A percentile compares a stretch with the other conserved stretches of the same genome.
Conservation (phyloP, 2,113 vertebrate species). For the Lepus europaeus region DNA sequence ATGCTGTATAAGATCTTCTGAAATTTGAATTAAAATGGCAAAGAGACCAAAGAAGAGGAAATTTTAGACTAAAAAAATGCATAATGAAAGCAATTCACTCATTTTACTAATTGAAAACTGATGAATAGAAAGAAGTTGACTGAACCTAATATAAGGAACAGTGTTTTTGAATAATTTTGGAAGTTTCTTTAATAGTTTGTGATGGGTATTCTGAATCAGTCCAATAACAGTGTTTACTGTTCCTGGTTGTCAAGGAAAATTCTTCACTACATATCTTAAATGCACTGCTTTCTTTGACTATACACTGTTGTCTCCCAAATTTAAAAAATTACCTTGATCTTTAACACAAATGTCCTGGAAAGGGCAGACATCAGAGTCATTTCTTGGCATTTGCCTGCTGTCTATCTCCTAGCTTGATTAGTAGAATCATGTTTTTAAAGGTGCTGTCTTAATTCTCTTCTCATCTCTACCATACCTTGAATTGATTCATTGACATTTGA, state of each 20-base stretch:
- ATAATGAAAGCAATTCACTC: background rate
- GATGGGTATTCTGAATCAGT: background rate
- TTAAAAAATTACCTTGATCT: conserved; percentile 60
- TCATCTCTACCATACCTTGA: background rate
- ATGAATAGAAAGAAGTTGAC: background rate
- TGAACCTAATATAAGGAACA: background rate
- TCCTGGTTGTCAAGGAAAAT: background rate
- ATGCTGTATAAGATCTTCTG: background rate
- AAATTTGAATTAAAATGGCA: conserved; percentile 6
- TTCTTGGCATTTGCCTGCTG: conserved; percentile 46
- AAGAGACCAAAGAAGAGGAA: background rate
- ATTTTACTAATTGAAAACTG: conserved; percentile 20
- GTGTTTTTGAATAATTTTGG: background rate
- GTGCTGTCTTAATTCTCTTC: conserved; percentile 41
- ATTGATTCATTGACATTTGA: background rate
- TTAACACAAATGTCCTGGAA: conserved; percentile 51
- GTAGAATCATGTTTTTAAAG: conserved; percentile 56
- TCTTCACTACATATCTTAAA: conserved; percentile 3
- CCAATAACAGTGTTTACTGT: background rate
- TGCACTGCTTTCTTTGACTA: conserved; percentile 8
- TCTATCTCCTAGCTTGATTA: conserved; percentile 49
- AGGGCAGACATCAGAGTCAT: conserved; percentile 45
- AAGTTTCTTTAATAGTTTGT: conserved; percentile 7
- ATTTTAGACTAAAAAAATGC: background rate
- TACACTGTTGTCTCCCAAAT: background rate